Conservation (phyloP, 2,888 invertebrate species). For the Aphrophora alni region DNA sequence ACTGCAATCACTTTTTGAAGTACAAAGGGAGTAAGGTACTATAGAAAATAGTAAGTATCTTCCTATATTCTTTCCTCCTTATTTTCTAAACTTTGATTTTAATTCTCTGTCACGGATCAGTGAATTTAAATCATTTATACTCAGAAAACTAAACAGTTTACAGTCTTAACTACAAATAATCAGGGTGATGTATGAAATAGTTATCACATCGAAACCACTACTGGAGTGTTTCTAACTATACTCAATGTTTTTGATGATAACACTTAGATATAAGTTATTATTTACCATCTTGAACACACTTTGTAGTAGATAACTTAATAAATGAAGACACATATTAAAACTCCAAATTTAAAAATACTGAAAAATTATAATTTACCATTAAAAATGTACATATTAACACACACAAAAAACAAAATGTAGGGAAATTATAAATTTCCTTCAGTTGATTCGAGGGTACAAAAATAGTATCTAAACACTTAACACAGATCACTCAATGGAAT, state of each 20-base stretch:
- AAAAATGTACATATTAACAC: slow-evolving; percentile 6
- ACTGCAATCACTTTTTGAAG: too few species aligned
- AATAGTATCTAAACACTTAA: not conserved
- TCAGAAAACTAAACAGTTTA: too few species aligned
- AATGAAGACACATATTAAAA: not conserved
- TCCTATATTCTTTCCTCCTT: too few species aligned
- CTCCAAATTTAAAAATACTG: not conserved
- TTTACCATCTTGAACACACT: not conserved
- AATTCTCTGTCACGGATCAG: too few species aligned
- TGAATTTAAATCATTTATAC: too few species aligned
- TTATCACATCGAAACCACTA: not conserved
- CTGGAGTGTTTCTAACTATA: not conserved
- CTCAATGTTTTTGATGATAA: not conserved
- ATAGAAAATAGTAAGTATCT: too few species aligned
- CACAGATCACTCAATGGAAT: not conserved
- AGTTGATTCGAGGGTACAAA: not conserved
- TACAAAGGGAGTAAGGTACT: too few species aligned
- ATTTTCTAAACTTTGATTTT: too few species aligned
- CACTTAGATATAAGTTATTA: not conserved
- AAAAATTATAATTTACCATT: not conserved
- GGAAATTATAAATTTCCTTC: not conserved
- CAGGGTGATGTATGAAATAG: too few species aligned
- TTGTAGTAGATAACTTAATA: not conserved
- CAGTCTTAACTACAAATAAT: too few species aligned
- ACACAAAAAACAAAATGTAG: not conserved